A percentile compares a stretch with the other conserved stretches of the same genome.
Evolutionary conservation across 2,888 invertebrate genomes (phyloP).

Genomic region (Eristalinus sepulchralis): DNA sequence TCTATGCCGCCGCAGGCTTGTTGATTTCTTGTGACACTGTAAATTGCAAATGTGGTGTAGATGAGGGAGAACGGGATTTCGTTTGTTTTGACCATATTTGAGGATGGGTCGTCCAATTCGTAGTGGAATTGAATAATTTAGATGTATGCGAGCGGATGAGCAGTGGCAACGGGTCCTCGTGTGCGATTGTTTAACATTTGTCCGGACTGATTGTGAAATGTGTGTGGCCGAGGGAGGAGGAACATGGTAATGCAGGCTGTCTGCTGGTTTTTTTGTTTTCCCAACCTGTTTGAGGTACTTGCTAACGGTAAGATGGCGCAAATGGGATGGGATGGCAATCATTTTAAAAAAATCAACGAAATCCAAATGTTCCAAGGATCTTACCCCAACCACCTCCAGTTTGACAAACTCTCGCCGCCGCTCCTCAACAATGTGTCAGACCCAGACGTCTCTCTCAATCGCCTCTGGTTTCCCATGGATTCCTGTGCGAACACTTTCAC

Average conservation of each 20-base stretch:
- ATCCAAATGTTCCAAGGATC: no score
- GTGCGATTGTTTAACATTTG: conserved; percentile 24
- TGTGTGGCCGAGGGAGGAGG: not conserved
- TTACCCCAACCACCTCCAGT: no score
- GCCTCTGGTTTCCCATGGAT: not conserved
- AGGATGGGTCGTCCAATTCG: conserved; percentile 33
- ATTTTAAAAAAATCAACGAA: no score
- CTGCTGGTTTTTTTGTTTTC: no score
- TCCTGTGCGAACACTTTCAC: not conserved
- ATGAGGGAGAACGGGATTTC: conserved; percentile 41
- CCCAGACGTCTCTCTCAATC: not conserved
- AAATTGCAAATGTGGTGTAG: conserved; percentile 49
- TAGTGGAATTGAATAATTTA: conserved; percentile 52
- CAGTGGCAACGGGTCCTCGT: not conserved
- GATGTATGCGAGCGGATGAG: not conserved
- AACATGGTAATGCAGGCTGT: not conserved
- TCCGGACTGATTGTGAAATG: not conserved
- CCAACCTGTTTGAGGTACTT: no score
- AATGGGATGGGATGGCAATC: no score
- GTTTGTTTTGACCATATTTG: conserved; percentile 58
- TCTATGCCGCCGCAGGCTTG: conserved; percentile 29
- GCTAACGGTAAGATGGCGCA: no score
- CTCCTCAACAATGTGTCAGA: not conserved
- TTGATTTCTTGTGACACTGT: conserved; percentile 63
- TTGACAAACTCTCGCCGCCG: not conserved